Percentiles rank a stretch among this genome's conserved stretches.
Evolutionary conservation across 2,113 vertebrate species (phyloP).

Genomic region (Octodon degus): DNA sequence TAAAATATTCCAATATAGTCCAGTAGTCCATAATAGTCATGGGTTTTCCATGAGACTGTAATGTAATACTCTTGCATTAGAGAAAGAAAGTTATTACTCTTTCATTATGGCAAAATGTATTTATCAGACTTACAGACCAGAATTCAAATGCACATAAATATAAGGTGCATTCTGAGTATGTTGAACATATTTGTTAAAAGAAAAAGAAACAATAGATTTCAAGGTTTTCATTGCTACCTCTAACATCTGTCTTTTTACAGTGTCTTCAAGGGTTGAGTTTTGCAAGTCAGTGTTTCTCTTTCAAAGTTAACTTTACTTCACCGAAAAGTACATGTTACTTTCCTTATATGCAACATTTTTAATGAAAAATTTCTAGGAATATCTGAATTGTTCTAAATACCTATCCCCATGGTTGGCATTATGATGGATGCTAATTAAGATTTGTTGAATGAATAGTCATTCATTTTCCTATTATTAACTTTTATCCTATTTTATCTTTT

Average conservation of each 20-base stretch:
- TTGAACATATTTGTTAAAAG: background rate
- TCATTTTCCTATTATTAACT: background rate
- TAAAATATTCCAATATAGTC: too few species aligned
- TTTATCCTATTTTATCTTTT: background rate
- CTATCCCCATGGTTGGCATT: background rate
- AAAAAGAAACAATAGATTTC: background rate
- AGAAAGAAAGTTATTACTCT: constrained; percentile 20
- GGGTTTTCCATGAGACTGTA: background rate
- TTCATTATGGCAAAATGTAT: background rate
- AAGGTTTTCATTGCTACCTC: background rate
- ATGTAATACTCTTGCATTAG: background rate
- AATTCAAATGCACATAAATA: background rate
- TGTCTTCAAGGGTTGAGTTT: background rate
- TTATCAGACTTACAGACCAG: background rate
- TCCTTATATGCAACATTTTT: background rate
- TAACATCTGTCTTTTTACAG: background rate
- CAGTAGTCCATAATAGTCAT: too few species aligned
- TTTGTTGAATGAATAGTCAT: background rate
- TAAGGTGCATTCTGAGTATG: background rate
- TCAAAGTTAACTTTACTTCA: background rate
- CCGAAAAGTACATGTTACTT: background rate
- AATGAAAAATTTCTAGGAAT: background rate
- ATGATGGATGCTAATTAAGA: background rate
- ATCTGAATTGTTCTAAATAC: background rate
- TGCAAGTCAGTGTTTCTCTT: background rate